Base-by-base conservation (phyloP, 1,140 invertebrate genomes). In the Hydropsyche tenuis region DNA sequence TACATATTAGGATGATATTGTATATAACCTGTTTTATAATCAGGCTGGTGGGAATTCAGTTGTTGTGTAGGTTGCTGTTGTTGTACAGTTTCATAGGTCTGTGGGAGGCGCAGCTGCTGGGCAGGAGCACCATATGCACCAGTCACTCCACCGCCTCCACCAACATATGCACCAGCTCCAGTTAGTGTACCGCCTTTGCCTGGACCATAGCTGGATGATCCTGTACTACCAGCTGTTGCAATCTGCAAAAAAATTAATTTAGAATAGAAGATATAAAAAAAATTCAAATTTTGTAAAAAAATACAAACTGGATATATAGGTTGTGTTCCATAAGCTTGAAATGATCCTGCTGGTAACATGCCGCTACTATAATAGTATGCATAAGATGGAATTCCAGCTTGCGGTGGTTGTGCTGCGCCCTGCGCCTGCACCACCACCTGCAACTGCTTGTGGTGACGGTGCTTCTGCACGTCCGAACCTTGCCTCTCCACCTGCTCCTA, bases 401-500 rank as follows among this genome's bases (percentile, higher is more conserved):
- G 68, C 1, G 68, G 68, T 4, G 68, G 68, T 25, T 70, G 68
- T 20, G 68, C 68, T 0, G 48, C 68, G 85, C 87, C n/a, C 48
- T 0, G 68, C 68, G 85, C 87, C 51, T 90, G 81, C 12, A 82
- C 79, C 68, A 42, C 23, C 68, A 20, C 22, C 46, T 0, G 56
- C 46, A 2, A 64, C 51, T 27, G 60, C 73, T 51, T 70, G 65
- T 4, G 76, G 73, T 27, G 72, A 75, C 16, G 72, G 68, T 0
- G 76, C 76, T 56, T 95, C 94, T 71, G 91, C 90, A 79, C 93
- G 86, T 56, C 90, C 86, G 81, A 93, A 92, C 81, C 93, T 90
- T 70, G 87, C 91, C 81, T 93, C 92, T 74, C 86, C 87, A 48
- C 68, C 68, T 86, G 85, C 88, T 90, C 78, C 68, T 90, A 90